These are phyloP conservation scores for Labeo calbasu DNA, from an alignment of 2,797 vertebrate species.

Conservation along the genomic window DNA sequence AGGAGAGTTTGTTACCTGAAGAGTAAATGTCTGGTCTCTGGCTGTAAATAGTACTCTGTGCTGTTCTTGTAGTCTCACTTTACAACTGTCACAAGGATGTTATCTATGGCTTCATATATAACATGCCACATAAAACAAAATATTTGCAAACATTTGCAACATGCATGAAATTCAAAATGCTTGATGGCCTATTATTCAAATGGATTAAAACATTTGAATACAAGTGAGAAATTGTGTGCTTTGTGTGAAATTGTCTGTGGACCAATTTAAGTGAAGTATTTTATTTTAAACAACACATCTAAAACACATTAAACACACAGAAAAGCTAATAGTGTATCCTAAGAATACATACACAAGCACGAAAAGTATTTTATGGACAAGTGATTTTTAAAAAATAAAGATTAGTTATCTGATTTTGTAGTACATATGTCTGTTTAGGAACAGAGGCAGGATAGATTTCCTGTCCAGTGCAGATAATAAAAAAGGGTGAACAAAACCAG, in stretches of 20 bases:
- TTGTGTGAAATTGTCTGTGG: background rate
- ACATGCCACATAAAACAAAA: slow-evolving; percentile 19
- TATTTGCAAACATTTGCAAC: slow-evolving; percentile 7
- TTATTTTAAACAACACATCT: background rate
- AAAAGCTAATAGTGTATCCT: background rate
- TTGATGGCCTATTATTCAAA: background rate
- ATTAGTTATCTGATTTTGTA: too few relatives aligned
- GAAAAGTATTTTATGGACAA: too few relatives aligned
- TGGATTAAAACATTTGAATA: background rate
- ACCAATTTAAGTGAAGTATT: background rate
- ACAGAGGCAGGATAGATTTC: too few relatives aligned
- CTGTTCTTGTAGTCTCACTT: slow-evolving; percentile 13
- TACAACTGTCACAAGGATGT: slow-evolving; percentile 6
- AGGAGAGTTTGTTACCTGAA: slow-evolving; percentile 7
- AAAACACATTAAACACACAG: background rate
- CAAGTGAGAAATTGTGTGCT: background rate
- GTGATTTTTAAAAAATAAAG: too few relatives aligned
- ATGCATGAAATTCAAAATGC: background rate
- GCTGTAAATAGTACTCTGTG: background rate
- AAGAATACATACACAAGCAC: background rate
- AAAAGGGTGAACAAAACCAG: too few relatives aligned
- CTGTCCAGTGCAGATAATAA: too few relatives aligned
- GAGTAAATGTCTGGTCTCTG: background rate
- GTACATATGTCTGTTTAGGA: too few relatives aligned
- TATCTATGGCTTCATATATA: background rate